Conservation (phyloP, 2,888 invertebrate species). For the Drosophila limbata region DNA sequence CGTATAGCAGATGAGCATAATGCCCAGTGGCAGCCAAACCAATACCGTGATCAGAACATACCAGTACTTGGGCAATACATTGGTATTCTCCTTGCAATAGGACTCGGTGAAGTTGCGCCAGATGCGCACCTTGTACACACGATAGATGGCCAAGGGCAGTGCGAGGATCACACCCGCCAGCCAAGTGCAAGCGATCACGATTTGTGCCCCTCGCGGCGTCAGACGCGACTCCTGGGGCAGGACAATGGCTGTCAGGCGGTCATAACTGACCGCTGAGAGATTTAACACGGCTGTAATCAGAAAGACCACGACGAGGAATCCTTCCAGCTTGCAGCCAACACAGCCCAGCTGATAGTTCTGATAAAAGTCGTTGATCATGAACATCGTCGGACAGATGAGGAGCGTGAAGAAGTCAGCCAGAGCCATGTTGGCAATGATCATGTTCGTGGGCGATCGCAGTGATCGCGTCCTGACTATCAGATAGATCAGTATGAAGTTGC, state of each 20-base stretch:
- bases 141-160: conserved; percentile 88
- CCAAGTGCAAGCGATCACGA: conserved; percentile 90
- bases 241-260: conserved; percentile 92
- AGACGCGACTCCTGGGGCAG: conserved; percentile 90
- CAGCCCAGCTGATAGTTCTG: conserved; percentile 91
- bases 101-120: conserved; percentile 92
- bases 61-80: conserved; percentile 90
- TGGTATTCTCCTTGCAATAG: conserved; percentile 90
- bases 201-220: conserved; percentile 88
- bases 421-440: conserved; percentile 91
- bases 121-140: conserved; percentile 89
- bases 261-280: conserved; percentile 92
- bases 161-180: conserved; percentile 88
- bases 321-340: conserved; percentile 92
- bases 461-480: conserved; percentile 88
- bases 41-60: conserved; percentile 90
- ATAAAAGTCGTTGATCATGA: conserved; percentile 90
- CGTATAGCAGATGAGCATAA: conserved; percentile 91
- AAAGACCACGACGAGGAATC: conserved; percentile 90
- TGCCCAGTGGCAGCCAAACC: conserved; percentile 91
- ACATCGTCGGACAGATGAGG: conserved; percentile 91
- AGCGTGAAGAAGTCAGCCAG: conserved; percentile 89
- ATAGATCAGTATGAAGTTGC: conserved; percentile 89
- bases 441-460: conserved; percentile 90
- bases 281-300: conserved; percentile 92